Evolutionary conservation across 2,797 vertebrate species (phyloP), one percentile per base, ranked within the genome.

Genomic region (Lithobates sylvaticus): DNA sequence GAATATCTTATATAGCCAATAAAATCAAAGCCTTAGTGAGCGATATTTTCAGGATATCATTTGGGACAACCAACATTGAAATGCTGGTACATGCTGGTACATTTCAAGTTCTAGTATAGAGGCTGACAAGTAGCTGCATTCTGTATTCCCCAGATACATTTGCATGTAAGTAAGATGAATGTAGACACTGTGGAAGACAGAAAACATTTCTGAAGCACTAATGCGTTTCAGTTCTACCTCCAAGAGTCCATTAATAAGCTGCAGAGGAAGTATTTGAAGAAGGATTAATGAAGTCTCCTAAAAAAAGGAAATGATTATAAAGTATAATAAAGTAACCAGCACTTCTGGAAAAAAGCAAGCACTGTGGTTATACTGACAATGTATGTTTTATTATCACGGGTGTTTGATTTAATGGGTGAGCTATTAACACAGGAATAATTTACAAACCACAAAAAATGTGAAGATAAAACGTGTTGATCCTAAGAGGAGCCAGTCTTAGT

Each of bases 201-300:
- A 83, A 86, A 82, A 86, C 73, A 80, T 86, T 81, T 86, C 72
- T 86, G 44, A 81, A 81, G 84, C 78, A 86, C 79, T 82, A 78
- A 83, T 83, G 79, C 26, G 65, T 81, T 80, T 82, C 67, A 77
- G 74, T 67, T 78, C 78, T 50, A 42, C 67, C 84, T 81, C 80
- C 67, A 65, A 64, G 74, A 86, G 74, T 78, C 79, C 85, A 86
- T 86, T 86, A 86, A 78, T 86, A 86, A 86, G 79, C 79, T 82
- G 80, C 75, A 72, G 79, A 83, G 74, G 73, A 86, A 86, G 74
- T 83, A 73, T 86, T 86, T 83, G 85, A 64, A 78, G 79, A 83
- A 78, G 85, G 85, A 86, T 86, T 86, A 83, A 86, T 86, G 85
- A 86, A 83, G 79, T 77, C 74, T 83, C 75, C 68, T 78, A 72